Base-by-base conservation (phyloP, 2,888 invertebrate genomes). In the Hypercompe scribonia region DNA sequence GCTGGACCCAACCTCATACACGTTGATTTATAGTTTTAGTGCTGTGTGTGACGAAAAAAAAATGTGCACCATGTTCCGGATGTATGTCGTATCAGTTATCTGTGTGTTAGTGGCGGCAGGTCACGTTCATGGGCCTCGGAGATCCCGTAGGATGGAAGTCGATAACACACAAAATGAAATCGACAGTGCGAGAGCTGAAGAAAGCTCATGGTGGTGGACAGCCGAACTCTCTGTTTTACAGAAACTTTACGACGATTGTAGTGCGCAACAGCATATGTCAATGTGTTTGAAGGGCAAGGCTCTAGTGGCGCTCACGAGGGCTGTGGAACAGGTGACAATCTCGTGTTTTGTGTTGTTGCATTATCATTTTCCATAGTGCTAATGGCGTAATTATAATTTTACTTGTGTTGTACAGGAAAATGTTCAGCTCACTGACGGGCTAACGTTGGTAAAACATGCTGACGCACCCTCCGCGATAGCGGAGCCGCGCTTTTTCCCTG, bases 181-280 rank as follows among this genome's bases (percentile, higher is more conserved):
- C 82, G 95, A 96, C 85, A 96, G 94, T 88, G 94, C 94, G 67
- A 90, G 96, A 89, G 94, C 95, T 67, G 96, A 96, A 65, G 96
- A 96, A 78, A 92, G 90, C 81, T 92, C 93, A 61, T 95, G 96
- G 96, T 96, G 95, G 96, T 94, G 96, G 70, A 95, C 96, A n/a
- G 96, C 96, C 4, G 97, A 97, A 85, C 94, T 96, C 84, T 90
- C 93, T 76, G 93, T 97, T 78, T 92, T 96, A 84, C 96, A 96
- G 85, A 96, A 96, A 89, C 96, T 97, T 82, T 97, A 96, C 86
- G 96, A 96, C 80, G 96, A 96, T 86, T 97, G 97, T 90, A 96
- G 96, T 92, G 92, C 94, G 77, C 96, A 96, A 80, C 95, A 96
- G 86, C 96, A 97, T 85, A 94, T 97, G 86, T 94, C 96, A 72